Evolutionary conservation across 2,797 vertebrate genomes (phyloP).

Genomic region (Falco novaeseelandiae): DNA sequence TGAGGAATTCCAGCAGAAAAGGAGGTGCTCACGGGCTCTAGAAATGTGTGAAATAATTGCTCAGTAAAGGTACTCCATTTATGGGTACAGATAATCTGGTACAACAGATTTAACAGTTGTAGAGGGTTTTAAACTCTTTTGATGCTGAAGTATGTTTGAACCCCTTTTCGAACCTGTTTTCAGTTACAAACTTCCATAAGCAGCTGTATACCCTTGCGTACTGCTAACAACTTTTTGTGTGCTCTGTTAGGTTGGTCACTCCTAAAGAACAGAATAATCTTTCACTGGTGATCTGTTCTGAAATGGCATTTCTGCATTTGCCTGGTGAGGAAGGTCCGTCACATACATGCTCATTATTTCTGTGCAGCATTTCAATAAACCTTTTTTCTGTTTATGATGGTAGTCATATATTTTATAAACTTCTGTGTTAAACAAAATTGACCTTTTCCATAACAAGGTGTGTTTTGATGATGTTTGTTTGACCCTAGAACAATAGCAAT

Average conservation of each 20-base stretch:
- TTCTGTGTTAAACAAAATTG: neutral
- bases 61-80: neutral
- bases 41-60: neutral
- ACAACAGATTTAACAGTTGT: neutral
- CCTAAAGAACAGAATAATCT: neutral
- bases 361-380: neutral
- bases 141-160: neutral
- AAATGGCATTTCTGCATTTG: neutral
- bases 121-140: neutral
- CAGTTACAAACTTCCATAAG: neutral
- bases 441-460: neutral
- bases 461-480: neutral
- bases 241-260: neutral
- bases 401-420: neutral
- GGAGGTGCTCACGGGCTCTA: neutral
- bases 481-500: neutral
- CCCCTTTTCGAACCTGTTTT: neutral
- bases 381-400: neutral
- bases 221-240: neutral
- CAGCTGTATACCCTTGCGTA: neutral
- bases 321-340: neutral
- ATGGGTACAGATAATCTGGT: neutral
- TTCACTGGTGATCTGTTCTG: neutral
- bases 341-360: neutral
- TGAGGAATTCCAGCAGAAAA: slow-evolving; percentile 16